phyloP scores from a whole-genome alignment of 2,113 vertebrate species.

The Sapajus apella region DNA sequence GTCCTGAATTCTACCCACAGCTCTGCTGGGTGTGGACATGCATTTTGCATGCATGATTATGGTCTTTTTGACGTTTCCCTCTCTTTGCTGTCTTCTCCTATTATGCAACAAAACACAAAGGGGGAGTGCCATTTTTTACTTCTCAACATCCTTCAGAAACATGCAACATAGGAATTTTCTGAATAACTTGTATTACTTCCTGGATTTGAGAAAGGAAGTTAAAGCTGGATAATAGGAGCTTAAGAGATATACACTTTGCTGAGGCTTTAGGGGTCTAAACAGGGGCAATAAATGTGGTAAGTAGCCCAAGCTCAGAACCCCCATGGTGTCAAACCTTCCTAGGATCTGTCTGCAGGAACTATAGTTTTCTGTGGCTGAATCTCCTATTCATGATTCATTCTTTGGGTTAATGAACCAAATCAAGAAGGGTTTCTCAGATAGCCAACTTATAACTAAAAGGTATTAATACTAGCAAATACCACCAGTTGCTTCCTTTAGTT shows the following conservation, averaged over 20 bases:
- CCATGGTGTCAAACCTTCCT: background rate
- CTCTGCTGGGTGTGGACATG: background rate
- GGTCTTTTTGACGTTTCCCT: background rate
- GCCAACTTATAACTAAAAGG: conserved; percentile 32
- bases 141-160: background rate
- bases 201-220: background rate
- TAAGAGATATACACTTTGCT: background rate
- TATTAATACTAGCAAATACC: conserved; percentile 61
- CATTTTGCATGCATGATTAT: background rate
- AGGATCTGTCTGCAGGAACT: background rate
- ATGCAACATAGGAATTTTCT: background rate
- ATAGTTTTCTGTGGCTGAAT: background rate
- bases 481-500: conserved; percentile 52
- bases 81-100: background rate
- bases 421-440: background rate
- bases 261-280: no score
- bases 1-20: background rate
- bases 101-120: background rate
- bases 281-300: background rate
- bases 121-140: background rate
- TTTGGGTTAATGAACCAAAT: conserved; percentile 8
- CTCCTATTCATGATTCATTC: background rate
- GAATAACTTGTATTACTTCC: background rate
- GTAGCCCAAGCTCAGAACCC: no score
- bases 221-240: background rate